Evolutionary conservation across 2,113 vertebrate species (phyloP).

Genomic region (Opisthocomus hoazin): DNA sequence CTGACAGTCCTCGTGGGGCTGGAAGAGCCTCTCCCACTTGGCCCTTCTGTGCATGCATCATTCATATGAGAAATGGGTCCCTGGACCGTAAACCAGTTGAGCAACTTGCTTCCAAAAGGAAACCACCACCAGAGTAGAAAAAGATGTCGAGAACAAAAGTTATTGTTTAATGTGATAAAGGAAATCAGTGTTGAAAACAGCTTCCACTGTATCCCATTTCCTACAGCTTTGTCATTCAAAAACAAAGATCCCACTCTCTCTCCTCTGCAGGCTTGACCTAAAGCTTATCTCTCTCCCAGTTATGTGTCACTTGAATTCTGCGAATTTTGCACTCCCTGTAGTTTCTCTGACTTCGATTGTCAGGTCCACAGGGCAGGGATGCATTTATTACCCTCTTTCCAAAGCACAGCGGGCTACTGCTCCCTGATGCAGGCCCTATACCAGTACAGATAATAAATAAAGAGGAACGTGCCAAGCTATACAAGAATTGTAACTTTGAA

Average conservation of each 20-base stretch:
- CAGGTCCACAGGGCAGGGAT: not conserved
- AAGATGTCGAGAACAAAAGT: constrained; percentile 41
- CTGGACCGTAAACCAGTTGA: not conserved
- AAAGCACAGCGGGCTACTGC: not conserved
- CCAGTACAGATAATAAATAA: constrained; percentile 35
- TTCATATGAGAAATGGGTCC: not conserved
- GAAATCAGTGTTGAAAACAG: constrained; percentile 30
- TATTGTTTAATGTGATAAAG: constrained; percentile 43
- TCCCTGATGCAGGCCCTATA: constrained; percentile 1
- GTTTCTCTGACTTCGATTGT: not conserved
- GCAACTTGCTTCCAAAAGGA: constrained; percentile 10
- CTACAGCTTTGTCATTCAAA: not conserved
- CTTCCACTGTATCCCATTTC: not conserved
- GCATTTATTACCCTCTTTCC: not conserved
- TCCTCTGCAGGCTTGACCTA: not conserved
- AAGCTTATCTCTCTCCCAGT: not conserved
- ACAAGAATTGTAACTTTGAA: not conserved
- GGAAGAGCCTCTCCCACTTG: not conserved
- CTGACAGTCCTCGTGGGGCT: not conserved
- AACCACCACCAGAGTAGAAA: constrained; percentile 34
- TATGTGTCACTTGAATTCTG: not conserved
- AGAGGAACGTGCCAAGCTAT: not conserved
- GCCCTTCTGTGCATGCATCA: not conserved
- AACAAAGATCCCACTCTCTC: not conserved
- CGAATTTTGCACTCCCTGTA: not conserved